Base-by-base conservation (phyloP, 2,113 vertebrate species). In the Protobothrops mucrosquamatus region DNA sequence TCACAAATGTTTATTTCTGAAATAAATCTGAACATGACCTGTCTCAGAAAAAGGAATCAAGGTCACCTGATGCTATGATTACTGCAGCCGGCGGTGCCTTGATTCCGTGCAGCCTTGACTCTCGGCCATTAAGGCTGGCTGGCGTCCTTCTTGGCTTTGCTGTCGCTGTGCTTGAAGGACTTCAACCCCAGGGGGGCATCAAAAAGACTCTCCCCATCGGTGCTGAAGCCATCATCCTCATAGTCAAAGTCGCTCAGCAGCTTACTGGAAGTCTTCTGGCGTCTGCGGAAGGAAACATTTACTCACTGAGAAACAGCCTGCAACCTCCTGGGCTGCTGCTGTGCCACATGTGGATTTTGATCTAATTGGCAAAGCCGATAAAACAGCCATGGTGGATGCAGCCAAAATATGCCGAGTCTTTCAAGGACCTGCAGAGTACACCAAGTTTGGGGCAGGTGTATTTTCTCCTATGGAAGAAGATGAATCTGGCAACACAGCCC, bases 201-300 rank as follows among this genome's bases (percentile, higher is more conserved):
- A 89, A 98, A 99, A 94, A 99, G 98, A 55, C 98, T 99, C 14
- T 99, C 99, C 10, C 98, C 98, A 0, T 99, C 99, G 0, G 98
- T 99, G 97, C 99, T 99, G 96, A 98, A 96, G 91, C 99, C 98
- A 0, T 98, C 98, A 0, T 98, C 98, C 0, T 98, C 97, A 0
- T 97, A 96, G 0, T 99, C 98, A 0, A 98, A 96, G 91, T 96
- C 97, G 95, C 97, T 98, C 93, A 99, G 97, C 56, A 99, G 94
- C 52, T 98, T 98, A 91, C 97, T 98, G 0, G 99, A 97, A 9
- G 96, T 96, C 96, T 94, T 99, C 97, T 99, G 99, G 18, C 98
- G 98, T 91, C 99, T 99, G 97, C 56, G n/a, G 56, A 95, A 96
- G 96, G 92, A 97, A 96, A 51, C 2, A 61, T 46, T 10, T 7